These are phyloP conservation scores for Slavum lentiscoides DNA, from an alignment of 2,888 invertebrate genomes.

Conservation along the genomic window DNA sequence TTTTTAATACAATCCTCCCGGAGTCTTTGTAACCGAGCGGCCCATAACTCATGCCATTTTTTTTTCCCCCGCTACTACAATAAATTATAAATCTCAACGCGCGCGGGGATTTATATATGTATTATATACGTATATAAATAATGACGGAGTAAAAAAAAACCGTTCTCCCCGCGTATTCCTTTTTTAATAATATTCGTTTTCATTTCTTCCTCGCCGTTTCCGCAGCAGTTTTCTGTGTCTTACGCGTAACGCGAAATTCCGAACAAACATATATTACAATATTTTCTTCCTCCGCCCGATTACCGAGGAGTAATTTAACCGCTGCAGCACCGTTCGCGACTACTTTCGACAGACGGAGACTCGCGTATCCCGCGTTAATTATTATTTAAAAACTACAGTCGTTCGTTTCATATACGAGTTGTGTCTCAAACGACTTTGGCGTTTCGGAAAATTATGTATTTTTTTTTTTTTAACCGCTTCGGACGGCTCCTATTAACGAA, in stretches of 20 bases:
- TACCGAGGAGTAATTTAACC: background rate
- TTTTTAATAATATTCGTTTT: background rate
- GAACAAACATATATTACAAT: no score
- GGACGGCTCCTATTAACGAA: constrained; percentile 21
- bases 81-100: constrained; percentile 40
- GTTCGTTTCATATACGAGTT: background rate
- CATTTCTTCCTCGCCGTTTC: background rate
- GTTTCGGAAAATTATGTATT: constrained; percentile 12
- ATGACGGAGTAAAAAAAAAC: constrained; percentile 11
- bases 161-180: constrained; percentile 3
- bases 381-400: background rate
- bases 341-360: background rate
- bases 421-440: background rate
- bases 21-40: constrained; percentile 26
- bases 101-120: constrained; percentile 28
- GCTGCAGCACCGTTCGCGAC: background rate
- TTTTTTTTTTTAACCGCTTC: background rate
- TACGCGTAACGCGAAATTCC: no score
- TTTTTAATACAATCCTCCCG: constrained; percentile 22
- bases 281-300: no score
- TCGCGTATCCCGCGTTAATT: background rate
- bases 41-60: constrained; percentile 51
- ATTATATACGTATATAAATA: constrained; percentile 23
- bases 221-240: no score
- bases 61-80: constrained; percentile 11